Conservation (phyloP, 30 jellyfish, hydroid and myxozoan species). For the Aurelia aurita region DNA sequence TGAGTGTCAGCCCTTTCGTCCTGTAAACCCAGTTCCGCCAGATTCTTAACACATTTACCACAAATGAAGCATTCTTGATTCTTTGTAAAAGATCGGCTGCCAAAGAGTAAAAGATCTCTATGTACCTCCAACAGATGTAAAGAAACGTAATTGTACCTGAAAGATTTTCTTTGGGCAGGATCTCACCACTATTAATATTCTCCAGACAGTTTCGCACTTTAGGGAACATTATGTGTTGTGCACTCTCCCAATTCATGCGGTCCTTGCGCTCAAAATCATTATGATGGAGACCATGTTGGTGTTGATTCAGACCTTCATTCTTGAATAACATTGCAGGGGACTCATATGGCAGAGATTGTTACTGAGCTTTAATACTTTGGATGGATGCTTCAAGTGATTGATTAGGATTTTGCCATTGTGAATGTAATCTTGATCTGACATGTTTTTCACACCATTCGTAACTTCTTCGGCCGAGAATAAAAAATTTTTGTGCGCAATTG, state of each 20-base stretch:
- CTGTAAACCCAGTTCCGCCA: slow-evolving; percentile 40
- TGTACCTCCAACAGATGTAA: too few relatives aligned
- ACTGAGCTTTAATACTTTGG: slow-evolving; percentile 30
- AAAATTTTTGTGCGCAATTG: neutral
- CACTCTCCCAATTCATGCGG: slow-evolving; percentile 51
- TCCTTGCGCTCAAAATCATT: slow-evolving; percentile 23
- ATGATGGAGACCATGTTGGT: slow-evolving; percentile 27
- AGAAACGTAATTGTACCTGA: neutral
- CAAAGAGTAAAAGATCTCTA: too few relatives aligned
- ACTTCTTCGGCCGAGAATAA: neutral
- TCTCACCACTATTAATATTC: slow-evolving; percentile 12
- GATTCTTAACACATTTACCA: slow-evolving; percentile 14
- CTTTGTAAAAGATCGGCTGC: too few relatives aligned
- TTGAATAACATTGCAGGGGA: slow-evolving; percentile 26
- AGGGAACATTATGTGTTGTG: slow-evolving; percentile 19
- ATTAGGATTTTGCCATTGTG: neutral
- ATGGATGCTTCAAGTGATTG: slow-evolving; percentile 23
- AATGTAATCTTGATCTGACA: neutral
- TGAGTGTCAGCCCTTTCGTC: neutral
- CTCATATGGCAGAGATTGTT: slow-evolving; percentile 26
- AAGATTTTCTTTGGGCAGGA: slow-evolving; percentile 22
- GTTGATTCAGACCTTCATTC: slow-evolving; percentile 6
- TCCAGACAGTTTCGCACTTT: slow-evolving; percentile 33
- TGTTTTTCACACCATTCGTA: neutral
- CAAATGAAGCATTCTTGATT: neutral